These are phyloP conservation scores for Trichomalopsis sarcophagae DNA, from an alignment of 1,140 invertebrate genomes.

Conservation along the genomic window DNA sequence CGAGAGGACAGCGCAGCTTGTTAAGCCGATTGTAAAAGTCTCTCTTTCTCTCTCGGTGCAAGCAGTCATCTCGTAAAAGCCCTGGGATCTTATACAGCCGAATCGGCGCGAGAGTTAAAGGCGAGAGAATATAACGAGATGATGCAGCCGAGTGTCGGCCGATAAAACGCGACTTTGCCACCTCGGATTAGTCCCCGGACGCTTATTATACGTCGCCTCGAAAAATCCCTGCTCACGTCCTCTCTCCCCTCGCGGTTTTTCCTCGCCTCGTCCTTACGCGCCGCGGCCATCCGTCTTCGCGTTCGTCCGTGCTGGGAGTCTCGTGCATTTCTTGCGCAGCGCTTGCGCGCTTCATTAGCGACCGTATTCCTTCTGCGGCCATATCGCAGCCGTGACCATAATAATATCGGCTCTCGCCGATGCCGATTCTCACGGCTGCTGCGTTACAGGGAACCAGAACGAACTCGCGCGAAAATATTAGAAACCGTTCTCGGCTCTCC, in stretches of 20 bases:
- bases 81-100: conserved; percentile 15
- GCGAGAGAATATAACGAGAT: conserved; percentile 28
- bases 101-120: conserved; percentile 23
- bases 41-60: neutral
- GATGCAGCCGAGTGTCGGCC: conserved; percentile 25
- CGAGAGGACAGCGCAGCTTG: conserved; percentile 26
- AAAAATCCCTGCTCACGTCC: no score
- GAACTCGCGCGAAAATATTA: neutral
- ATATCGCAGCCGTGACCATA: neutral
- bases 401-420: neutral
- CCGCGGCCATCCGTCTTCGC: conserved; percentile 13
- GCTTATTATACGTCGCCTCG: neutral
- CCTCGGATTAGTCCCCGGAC: neutral
- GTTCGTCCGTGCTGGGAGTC: neutral
- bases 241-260: conserved; percentile 1
- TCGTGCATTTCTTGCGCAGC: neutral
- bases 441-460: neutral
- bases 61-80: conserved; percentile 35
- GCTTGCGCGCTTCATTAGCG: conserved; percentile 23
- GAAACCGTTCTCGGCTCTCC: neutral
- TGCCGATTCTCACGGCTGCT: no score
- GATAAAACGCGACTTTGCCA: conserved; percentile 22
- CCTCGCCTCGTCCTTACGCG: conserved; percentile 4
- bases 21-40: conserved; percentile 48
- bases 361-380: conserved; percentile 18